Percentiles rank a stretch among this genome's conserved stretches.
Evolutionary conservation across 2,113 vertebrate genomes (phyloP).

Genomic region (Rhadina sibilatrix): DNA sequence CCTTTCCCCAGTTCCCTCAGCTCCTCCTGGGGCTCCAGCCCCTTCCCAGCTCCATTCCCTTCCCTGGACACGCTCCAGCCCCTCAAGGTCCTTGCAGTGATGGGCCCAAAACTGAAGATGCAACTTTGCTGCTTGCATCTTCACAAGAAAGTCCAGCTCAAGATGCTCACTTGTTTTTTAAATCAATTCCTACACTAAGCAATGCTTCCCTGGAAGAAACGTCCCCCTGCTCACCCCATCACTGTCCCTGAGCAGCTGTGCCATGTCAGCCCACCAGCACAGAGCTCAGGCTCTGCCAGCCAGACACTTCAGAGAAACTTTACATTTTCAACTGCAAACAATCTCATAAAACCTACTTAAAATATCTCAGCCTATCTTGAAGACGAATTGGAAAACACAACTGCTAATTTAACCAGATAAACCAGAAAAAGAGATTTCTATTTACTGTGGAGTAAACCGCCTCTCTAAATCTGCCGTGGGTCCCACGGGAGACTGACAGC

Average conservation of each 20-base stretch:
- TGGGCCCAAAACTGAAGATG: not conserved
- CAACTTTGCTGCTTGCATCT: not conserved
- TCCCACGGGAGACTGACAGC: slow-evolving; percentile 3
- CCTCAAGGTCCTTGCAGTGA: not conserved
- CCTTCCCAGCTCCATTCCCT: not conserved
- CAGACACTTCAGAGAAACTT: not conserved
- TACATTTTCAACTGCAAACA: not conserved
- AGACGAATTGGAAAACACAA: not conserved
- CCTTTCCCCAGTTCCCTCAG: not conserved
- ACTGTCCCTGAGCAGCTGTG: not conserved
- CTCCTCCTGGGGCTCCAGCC: rapidly evolving
- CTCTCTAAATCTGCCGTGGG: not conserved
- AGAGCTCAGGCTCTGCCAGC: not conserved
- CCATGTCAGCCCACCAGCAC: not conserved
- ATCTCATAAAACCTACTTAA: not conserved
- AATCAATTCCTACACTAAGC: not conserved
- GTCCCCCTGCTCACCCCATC: not conserved
- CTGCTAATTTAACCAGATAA: slow-evolving; percentile 5
- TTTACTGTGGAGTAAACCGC: slow-evolving; percentile 19
- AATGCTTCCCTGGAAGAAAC: not conserved
- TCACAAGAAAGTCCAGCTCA: not conserved
- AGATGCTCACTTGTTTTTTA: rapidly evolving
- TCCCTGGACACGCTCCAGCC: rapidly evolving
- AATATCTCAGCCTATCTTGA: not conserved
- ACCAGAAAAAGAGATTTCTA: not conserved